Evolutionary conservation across 2,113 vertebrate species (phyloP), one percentile per base, ranked within the genome.

Genomic region (Dryoscopus gambensis): DNA sequence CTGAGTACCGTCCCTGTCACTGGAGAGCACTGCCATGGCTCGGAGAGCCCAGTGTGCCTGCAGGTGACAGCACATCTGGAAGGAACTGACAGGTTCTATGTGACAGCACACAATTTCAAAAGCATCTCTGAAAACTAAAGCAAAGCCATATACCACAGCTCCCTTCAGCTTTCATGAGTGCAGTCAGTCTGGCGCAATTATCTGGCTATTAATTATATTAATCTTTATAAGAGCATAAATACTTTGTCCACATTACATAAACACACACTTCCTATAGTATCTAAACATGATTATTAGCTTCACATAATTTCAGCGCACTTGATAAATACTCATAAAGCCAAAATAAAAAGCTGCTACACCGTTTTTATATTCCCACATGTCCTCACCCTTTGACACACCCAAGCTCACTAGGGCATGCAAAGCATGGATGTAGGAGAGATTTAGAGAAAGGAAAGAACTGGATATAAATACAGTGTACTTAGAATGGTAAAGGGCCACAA

Each of bases 171-270:
- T 84, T 37, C 35, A 55, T 1, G 19, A 77, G 35, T 9, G 12
- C 60, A 84, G 47, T 63, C 86, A 75, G 62, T 23, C 79, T 71
- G 56, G 21, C 93, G 53, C 90, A 53, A 79, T 46, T 18, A 81
- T 37, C 57, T 59, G 33, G 71, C 44, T 90, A 84, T 90, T 88
- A 74, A 77, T 83, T 53, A 92, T 77, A 95, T 82, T 89, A 46
- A 46, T 69, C 88, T 83, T 90, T 89, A 56, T 71, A 89, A 78
- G 15, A 95, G 64, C 78, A 93, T 95, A 97, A 96, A 96, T 86
- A 94, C 47, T 91, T 87, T 78, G 44, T 35, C 31, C 84, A 95
- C 52, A 78, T 22, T 76, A 96, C 90, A 96, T 42, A 39, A 65
- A 80, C 39, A 91, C 67, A 87, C 30, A 60, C 13, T 71, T 95